These are phyloP conservation scores for Lepidostoma basale DNA, from an alignment of 1,140 invertebrate species.

Conservation along the genomic window DNA sequence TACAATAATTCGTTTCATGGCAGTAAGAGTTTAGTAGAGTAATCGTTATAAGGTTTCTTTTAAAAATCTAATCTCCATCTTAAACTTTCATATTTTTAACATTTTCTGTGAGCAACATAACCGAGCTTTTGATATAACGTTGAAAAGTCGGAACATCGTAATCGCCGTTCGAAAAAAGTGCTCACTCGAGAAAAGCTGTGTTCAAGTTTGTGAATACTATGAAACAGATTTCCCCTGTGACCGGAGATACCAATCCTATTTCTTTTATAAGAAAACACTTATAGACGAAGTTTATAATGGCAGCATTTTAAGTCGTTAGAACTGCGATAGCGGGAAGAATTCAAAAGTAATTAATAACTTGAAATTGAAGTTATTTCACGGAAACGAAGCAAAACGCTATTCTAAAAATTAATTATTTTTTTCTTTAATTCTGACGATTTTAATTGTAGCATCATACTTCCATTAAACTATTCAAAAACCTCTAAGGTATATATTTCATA, in stretches of 20 bases:
- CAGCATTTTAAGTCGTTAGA: not conserved
- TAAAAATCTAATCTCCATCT: slow-evolving; percentile 11
- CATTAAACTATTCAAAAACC: too few relatives aligned
- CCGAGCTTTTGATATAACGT: not conserved
- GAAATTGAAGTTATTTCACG: too few relatives aligned
- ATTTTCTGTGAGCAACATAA: not conserved
- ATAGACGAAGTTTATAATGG: slow-evolving; percentile 6
- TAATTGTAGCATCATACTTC: too few relatives aligned
- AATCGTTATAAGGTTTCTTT: slow-evolving; percentile 30
- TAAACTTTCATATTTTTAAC: slow-evolving; percentile 26
- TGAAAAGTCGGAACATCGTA: not conserved
- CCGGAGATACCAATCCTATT: slow-evolving; percentile 20
- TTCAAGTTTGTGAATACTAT: slow-evolving; percentile 43
- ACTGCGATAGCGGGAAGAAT: too few relatives aligned
- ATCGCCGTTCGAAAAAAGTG: slow-evolving; percentile 14
- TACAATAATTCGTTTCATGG: too few relatives aligned
- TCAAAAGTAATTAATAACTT: too few relatives aligned
- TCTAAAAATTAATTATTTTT: too few relatives aligned
- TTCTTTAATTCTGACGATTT: too few relatives aligned
- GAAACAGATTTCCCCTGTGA: slow-evolving; percentile 42
- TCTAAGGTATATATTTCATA: too few relatives aligned
- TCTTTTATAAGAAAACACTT: slow-evolving; percentile 28
- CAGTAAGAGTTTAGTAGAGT: slow-evolving; percentile 18
- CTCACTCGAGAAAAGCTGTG: slow-evolving; percentile 20
- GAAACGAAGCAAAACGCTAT: too few relatives aligned